phyloP scores from a whole-genome alignment of 1,140 invertebrate species.

The Drosophila prosaltans region DNA sequence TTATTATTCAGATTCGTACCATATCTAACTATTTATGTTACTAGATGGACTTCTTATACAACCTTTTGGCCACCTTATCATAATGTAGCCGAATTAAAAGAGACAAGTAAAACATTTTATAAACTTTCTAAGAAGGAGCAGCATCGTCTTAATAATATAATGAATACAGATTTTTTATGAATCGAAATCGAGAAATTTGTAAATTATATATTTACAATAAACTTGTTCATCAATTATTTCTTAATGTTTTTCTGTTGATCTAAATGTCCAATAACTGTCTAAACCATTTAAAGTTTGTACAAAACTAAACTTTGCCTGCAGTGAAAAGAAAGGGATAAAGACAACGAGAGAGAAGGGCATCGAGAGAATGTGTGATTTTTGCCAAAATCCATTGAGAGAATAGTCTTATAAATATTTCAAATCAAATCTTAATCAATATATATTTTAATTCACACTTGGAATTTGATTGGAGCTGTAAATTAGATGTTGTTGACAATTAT shows the following conservation, averaged over 20 bases:
- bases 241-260: neutral
- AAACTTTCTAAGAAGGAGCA: conserved; percentile 29
- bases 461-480: too few relatives aligned
- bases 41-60: conserved; percentile 34
- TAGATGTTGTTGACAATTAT: neutral
- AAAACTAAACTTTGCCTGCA: too few relatives aligned
- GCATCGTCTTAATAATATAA: conserved; percentile 23
- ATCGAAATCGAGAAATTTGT: conserved; percentile 3
- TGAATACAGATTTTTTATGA: conserved; percentile 35
- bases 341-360: too few relatives aligned
- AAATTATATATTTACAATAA: neutral
- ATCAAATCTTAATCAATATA: too few relatives aligned
- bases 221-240: neutral
- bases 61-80: conserved; percentile 51
- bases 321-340: too few relatives aligned
- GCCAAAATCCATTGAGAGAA: too few relatives aligned
- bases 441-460: too few relatives aligned
- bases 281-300: too few relatives aligned
- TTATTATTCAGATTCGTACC: neutral
- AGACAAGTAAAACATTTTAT: conserved; percentile 68
- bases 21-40: neutral
- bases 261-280: too few relatives aligned
- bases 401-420: too few relatives aligned
- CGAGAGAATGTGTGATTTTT: too few relatives aligned
- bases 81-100: conserved; percentile 25